Evolutionary conservation across 1,140 invertebrate species (phyloP).

Genomic region (Melanaphis sacchari): DNA sequence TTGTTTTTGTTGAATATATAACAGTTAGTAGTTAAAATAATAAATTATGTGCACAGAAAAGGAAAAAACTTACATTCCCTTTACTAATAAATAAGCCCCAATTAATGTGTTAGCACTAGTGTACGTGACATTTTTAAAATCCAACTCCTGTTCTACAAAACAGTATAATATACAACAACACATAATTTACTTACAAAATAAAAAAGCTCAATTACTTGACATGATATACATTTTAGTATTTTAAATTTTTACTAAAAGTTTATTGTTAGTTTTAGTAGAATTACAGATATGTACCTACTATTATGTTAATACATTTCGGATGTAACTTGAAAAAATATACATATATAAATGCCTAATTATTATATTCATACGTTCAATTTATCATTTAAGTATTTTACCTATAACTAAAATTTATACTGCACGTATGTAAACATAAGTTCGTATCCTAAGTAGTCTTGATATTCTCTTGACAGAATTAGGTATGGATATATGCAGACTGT

Average conservation of each 20-base stretch:
- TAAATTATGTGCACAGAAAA: not conserved
- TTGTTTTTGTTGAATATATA: not conserved
- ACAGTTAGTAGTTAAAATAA: not conserved
- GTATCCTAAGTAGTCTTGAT: too few species aligned
- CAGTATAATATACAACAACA: not conserved
- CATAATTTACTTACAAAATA: not conserved
- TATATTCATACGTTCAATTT: not conserved
- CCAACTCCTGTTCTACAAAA: not conserved
- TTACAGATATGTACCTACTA: not conserved
- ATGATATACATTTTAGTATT: not conserved
- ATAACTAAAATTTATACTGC: too few species aligned
- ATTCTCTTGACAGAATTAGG: too few species aligned
- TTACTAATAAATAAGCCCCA: conserved; percentile 38
- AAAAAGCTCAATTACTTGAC: not conserved
- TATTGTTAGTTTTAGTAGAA: not conserved
- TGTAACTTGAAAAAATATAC: not conserved
- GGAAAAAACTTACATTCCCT: conserved; percentile 6
- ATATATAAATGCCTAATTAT: not conserved
- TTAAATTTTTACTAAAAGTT: not conserved
- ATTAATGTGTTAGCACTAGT: conserved; percentile 30
- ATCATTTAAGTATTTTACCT: not conserved
- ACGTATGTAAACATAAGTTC: too few species aligned
- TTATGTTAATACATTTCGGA: not conserved
- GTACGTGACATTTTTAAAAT: conserved; percentile 34
- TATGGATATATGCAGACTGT: not conserved